Conservation (phyloP, 2,113 vertebrate genomes). For the Myiozetetes cayanensis region DNA sequence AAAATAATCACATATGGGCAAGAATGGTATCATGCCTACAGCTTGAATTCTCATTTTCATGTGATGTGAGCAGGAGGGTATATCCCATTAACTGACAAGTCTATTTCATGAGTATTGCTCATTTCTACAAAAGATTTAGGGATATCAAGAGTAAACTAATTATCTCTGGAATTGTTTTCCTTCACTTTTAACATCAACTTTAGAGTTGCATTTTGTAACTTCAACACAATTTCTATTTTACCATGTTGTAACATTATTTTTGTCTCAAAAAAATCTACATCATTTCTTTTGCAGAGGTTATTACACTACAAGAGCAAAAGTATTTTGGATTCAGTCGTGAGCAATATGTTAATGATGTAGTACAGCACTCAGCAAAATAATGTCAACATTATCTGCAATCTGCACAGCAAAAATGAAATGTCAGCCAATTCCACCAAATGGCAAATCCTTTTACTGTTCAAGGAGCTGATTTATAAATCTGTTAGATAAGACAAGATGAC, state of each 20-base stretch:
- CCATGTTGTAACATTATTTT: background rate
- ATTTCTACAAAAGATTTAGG: slow-evolving; percentile 58
- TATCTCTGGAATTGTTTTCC: slow-evolving; percentile 3
- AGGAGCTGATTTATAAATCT: slow-evolving; percentile 70
- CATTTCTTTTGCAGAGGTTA: slow-evolving; percentile 43
- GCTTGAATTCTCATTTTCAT: slow-evolving; percentile 51
- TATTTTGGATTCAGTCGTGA: slow-evolving; percentile 70
- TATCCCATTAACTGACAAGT: slow-evolving; percentile 19
- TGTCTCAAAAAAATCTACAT: slow-evolving; percentile 29
- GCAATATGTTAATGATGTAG: slow-evolving; percentile 74
- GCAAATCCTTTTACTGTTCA: slow-evolving; percentile 73
- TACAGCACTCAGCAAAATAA: slow-evolving; percentile 71
- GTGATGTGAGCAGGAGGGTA: slow-evolving; percentile 13
- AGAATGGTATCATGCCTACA: slow-evolving; percentile 22
- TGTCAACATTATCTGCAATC: slow-evolving; percentile 79
- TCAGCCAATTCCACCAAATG: slow-evolving; percentile 82
- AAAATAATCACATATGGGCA: background rate
- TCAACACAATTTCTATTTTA: slow-evolving; percentile 28
- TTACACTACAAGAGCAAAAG: slow-evolving; percentile 60
- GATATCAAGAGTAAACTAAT: slow-evolving; percentile 45
- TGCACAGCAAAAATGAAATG: slow-evolving; percentile 81
- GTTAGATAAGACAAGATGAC: slow-evolving; percentile 49
- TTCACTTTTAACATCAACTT: slow-evolving; percentile 46
- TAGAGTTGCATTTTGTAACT: slow-evolving; percentile 46
- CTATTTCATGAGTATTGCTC: slow-evolving; percentile 41